A percentile compares a stretch with the other conserved stretches of the same genome.
Conservation (phyloP, 2,113 vertebrate genomes). For the Pongo pygmaeus region DNA sequence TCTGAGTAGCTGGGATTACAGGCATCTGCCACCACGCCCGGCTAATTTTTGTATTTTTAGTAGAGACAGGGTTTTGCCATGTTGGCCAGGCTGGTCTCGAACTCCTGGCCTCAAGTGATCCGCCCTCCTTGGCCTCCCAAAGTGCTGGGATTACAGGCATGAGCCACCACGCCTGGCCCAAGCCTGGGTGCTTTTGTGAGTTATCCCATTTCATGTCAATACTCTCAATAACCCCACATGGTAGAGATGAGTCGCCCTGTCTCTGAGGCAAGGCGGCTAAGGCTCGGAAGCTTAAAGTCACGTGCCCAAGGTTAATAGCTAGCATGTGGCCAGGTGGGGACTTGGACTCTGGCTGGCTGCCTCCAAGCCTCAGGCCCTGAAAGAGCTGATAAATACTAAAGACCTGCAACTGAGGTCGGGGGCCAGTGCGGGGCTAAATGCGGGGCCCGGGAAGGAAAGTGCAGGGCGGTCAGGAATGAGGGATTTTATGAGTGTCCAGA, state of each 20-base stretch:
- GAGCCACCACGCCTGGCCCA: too few species aligned
- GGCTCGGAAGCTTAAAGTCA: not conserved
- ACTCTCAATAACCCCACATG: fast-evolving
- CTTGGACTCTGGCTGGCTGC: not conserved
- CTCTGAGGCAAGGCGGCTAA: not conserved
- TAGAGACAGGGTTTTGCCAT: too few species aligned
- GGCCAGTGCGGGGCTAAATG: not conserved
- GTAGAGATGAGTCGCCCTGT: fast-evolving
- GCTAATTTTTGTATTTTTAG: too few species aligned
- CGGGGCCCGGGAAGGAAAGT: not conserved
- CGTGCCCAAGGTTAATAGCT: not conserved
- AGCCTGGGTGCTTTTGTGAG: not conserved
- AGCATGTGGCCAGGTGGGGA: not conserved
- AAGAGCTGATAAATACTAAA: not conserved
- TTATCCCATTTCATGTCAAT: fast-evolving
- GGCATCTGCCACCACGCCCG: too few species aligned
- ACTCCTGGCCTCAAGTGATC: too few species aligned
- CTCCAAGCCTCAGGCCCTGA: not conserved
- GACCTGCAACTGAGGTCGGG: not conserved
- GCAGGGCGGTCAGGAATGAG: not conserved
- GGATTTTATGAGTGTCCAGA: slow-evolving; percentile 34
- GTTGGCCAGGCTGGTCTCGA: too few species aligned
- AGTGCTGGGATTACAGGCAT: too few species aligned
- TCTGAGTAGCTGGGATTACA: too few species aligned
- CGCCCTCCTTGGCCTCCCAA: too few species aligned